These are phyloP conservation scores for Leptinotarsa texana DNA, from an alignment of 1,140 invertebrate genomes.

Conservation along the genomic window DNA sequence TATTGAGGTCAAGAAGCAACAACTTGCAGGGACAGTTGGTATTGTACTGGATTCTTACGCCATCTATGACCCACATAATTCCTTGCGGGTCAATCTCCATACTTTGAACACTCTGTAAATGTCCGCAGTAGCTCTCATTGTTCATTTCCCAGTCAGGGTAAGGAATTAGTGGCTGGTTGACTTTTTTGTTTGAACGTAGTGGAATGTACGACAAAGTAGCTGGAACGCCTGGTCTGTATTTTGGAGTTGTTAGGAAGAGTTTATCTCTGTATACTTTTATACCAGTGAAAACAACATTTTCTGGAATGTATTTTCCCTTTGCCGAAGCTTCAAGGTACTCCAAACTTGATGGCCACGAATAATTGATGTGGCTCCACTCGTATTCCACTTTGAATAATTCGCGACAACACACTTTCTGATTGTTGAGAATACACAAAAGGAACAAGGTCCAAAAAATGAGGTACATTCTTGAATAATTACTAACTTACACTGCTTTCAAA, in stretches of 20 bases:
- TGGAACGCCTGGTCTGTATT: conserved; percentile 55
- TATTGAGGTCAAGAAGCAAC: conserved; percentile 69
- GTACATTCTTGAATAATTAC: no score
- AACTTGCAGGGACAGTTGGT: conserved; percentile 66
- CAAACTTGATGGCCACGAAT: conserved; percentile 50
- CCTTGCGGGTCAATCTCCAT: conserved; percentile 71
- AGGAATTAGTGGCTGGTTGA: conserved; percentile 62
- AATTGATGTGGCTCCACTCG: conserved; percentile 56
- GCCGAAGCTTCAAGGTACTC: conserved; percentile 47
- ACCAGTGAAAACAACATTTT: conserved; percentile 54
- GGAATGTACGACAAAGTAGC: conserved; percentile 53
- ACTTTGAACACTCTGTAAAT: conserved; percentile 71
- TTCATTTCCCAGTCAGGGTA: conserved; percentile 73
- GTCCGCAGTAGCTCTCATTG: conserved; percentile 61
- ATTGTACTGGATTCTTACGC: conserved; percentile 59
- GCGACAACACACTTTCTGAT: no score
- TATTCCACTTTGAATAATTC: conserved; percentile 28
- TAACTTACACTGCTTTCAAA: no score
- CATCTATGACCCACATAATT: conserved; percentile 73
- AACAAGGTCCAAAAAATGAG: no score
- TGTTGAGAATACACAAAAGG: no score
- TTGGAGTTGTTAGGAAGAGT: conserved; percentile 56
- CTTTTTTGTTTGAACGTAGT: conserved; percentile 19
- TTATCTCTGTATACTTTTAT: conserved; percentile 55
- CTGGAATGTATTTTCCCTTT: conserved; percentile 48